Evolutionary conservation across 2,888 invertebrate species (phyloP), one percentile per base, ranked within the genome.

Genomic region (Tanypteryx hageni): DNA sequence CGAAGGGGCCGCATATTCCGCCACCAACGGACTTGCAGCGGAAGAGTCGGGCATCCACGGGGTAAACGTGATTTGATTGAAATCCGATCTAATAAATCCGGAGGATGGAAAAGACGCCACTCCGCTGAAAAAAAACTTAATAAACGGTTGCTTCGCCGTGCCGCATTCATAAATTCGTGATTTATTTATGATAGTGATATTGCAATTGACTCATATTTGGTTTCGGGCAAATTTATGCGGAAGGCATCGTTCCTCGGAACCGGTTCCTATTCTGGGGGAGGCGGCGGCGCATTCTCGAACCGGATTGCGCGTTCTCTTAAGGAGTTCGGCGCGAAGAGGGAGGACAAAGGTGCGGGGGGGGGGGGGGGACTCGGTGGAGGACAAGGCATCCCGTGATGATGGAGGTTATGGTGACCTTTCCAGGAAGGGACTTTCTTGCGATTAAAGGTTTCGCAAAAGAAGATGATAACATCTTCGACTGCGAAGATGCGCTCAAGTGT

Each of bases 111-210:
- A 86, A 86, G 68, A 86, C 59, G 86, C 86, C 11, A 14, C 61
- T 61, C 59, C 22, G 13, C 14, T 86, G 31, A 27, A 86, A 86
- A 31, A 64, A 44, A 44, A 22, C 22, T 22, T 76, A 76, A 76
- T 76, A 76, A 76, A 76, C 76, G 76, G 76, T 27, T 13, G 76
- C 76, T 18, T n/a, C 61, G 27, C 16, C 11, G 18, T 44, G 89
- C 18, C 89, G 89, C 89, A 89, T 89, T 89, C 89, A 89, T 68
- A 61, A 89, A 89, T 89, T 64, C 64, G 44, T 64, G 61, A 86
- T 58, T 59, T 89, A 44, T 68, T 64, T 89, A 89, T 89, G 68
- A 44, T 11, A 31, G 64, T 44, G 89, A 31, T 31, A 68, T 64
- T 44, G 64, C 89, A 44, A 89, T 68, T n/a, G 89, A 89, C 89